Conservation (phyloP, 2,113 vertebrate species). For the Axis porcinus region DNA sequence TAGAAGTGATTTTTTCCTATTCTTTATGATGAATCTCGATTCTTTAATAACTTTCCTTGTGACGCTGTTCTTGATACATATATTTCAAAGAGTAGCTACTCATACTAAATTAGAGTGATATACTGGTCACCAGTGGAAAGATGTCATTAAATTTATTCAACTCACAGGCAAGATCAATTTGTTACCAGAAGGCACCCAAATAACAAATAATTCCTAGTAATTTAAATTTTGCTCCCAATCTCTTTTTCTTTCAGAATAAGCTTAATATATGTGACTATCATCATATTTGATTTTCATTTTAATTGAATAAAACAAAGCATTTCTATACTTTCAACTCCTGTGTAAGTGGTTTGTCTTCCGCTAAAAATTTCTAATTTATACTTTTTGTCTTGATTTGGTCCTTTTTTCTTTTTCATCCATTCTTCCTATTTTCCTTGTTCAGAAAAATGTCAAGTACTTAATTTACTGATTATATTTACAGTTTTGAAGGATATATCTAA, state of each 20-base stretch:
- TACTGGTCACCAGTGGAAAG: accelerated
- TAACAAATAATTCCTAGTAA: not conserved
- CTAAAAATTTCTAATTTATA: not conserved
- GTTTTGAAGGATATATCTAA: not conserved
- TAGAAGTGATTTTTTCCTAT: not conserved
- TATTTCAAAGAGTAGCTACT: not conserved
- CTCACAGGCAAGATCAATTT: accelerated
- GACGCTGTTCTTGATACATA: not conserved
- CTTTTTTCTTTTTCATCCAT: not conserved
- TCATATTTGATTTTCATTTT: not conserved
- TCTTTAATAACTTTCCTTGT: not conserved
- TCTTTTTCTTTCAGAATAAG: not conserved
- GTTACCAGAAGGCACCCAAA: not conserved
- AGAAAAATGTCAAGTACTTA: not conserved
- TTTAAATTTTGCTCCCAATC: not conserved
- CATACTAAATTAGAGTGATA: not conserved
- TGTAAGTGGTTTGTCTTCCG: not conserved
- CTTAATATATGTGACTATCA: not conserved
- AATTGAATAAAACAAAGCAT: not conserved
- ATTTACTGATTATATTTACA: not conserved
- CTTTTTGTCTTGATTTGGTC: not conserved
- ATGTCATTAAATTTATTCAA: accelerated
- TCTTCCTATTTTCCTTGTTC: not conserved
- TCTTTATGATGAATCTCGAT: not conserved
- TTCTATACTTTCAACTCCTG: not conserved